Evolutionary conservation across 2,888 invertebrate species (phyloP).

Genomic region (Spodoptera exigua): DNA sequence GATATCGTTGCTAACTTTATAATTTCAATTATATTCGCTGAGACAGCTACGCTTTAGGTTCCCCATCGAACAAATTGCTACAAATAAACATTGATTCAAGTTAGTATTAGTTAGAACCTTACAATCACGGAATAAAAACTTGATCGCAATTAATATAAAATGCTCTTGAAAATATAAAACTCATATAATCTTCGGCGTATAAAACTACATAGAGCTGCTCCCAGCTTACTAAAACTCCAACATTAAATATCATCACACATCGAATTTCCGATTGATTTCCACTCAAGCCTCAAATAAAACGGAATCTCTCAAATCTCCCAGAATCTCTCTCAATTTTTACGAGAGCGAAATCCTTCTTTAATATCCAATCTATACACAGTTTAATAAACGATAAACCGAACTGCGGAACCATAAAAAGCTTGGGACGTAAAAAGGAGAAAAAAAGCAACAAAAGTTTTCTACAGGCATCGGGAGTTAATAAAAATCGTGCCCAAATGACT

Average conservation of each 20-base stretch:
- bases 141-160: not conserved
- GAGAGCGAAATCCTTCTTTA: constrained; percentile 60
- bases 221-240: constrained; percentile 27
- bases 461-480: constrained; percentile 81
- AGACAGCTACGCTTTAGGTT: not conserved
- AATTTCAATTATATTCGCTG: constrained; percentile 32
- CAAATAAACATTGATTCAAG: no score
- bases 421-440: constrained; percentile 76
- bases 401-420: constrained; percentile 73
- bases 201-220: constrained; percentile 23
- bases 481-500: constrained; percentile 86
- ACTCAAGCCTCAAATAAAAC: constrained; percentile 53
- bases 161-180: constrained; percentile 10
- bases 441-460: constrained; percentile 69
- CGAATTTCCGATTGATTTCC: constrained; percentile 51
- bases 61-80: not conserved
- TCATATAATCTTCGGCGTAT: constrained; percentile 4
- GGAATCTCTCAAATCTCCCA: constrained; percentile 40
- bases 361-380: constrained; percentile 76
- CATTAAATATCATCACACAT: constrained; percentile 53
- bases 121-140: constrained; percentile 2
- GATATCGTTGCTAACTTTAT: constrained; percentile 45
- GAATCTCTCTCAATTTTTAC: constrained; percentile 57
- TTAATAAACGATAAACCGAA: constrained; percentile 81
- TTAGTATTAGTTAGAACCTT: no score